phyloP scores from a whole-genome alignment of 2,113 vertebrate species.

The Galbula dea region DNA sequence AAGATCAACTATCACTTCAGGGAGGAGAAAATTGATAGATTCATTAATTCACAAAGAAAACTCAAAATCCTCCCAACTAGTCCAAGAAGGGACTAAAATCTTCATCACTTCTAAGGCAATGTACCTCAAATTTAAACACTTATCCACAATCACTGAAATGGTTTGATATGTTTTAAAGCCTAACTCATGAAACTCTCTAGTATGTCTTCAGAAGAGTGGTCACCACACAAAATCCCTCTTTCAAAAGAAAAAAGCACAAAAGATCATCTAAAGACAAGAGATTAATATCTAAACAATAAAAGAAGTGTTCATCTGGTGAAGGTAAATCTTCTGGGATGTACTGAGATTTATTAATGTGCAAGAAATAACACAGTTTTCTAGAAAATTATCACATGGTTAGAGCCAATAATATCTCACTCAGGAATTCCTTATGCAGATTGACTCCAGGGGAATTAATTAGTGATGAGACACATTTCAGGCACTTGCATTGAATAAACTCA shows the following conservation, averaged over 20 bases:
- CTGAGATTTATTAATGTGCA: neutral
- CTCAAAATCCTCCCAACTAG: neutral
- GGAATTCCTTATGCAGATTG: neutral
- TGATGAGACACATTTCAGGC: neutral
- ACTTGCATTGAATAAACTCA: rapidly evolving
- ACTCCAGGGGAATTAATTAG: neutral
- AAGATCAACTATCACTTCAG: conserved; percentile 52
- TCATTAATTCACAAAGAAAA: conserved; percentile 52
- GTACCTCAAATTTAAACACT: neutral
- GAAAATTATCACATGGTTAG: neutral
- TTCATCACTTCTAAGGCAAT: neutral
- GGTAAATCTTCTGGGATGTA: neutral
- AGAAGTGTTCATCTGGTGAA: neutral
- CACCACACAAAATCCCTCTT: neutral
- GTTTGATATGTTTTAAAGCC: neutral
- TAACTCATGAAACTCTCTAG: neutral
- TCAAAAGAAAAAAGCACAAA: neutral
- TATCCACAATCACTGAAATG: neutral
- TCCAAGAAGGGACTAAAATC: neutral
- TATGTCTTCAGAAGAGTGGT: neutral
- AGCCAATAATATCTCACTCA: neutral
- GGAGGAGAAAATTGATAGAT: conserved; percentile 36
- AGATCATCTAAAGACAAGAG: neutral
- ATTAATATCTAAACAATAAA: neutral
- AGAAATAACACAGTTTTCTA: neutral